A percentile compares a stretch with the other conserved stretches of the same genome.
Conservation (phyloP, 2,797 vertebrate genomes). For the Cossypha caffra region DNA sequence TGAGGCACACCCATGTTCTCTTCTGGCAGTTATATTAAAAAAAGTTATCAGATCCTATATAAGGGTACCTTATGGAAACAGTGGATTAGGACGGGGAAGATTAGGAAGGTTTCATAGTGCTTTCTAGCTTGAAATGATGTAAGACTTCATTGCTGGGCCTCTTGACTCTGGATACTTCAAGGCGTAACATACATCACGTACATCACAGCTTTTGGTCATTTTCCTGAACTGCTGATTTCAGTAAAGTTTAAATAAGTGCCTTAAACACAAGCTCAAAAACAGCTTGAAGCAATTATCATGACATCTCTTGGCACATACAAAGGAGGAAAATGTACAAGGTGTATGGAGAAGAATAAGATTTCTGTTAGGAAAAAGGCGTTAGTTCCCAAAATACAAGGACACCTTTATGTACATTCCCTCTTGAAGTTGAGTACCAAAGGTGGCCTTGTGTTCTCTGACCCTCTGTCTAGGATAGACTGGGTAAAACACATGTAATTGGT, state of each 20-base stretch:
- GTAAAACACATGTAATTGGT: background rate
- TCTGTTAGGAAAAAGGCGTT: background rate
- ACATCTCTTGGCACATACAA: background rate
- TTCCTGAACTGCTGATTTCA: background rate
- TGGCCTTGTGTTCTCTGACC: background rate
- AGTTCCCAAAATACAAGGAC: background rate
- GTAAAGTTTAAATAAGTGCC: background rate
- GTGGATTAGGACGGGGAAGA: background rate
- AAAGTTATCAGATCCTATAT: background rate
- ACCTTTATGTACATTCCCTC: background rate
- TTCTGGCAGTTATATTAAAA: background rate
- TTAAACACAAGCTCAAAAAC: no score
- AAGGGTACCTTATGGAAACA: background rate
- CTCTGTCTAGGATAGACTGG: background rate
- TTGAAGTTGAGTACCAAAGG: background rate
- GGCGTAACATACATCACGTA: background rate
- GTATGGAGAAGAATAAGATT: background rate
- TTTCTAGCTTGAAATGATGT: background rate
- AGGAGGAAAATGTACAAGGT: background rate
- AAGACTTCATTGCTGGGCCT: background rate
- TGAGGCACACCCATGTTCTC: background rate
- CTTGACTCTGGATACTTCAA: background rate
- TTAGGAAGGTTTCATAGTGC: background rate
- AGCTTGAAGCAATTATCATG: no score
- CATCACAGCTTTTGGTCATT: background rate